phyloP scores from a whole-genome alignment of 1,140 invertebrate genomes.

The Drosophila rufa region DNA sequence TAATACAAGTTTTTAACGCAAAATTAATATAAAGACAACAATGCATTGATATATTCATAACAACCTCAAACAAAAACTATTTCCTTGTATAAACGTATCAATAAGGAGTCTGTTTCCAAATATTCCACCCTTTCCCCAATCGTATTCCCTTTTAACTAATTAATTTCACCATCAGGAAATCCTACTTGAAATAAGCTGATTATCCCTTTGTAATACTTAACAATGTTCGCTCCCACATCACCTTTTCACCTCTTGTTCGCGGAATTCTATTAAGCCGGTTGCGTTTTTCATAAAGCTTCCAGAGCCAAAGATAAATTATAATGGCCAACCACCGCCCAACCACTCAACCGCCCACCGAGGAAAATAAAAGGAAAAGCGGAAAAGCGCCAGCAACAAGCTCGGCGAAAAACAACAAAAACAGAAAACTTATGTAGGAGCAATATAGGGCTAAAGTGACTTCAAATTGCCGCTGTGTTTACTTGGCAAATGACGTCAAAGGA shows the following conservation, averaged over 20 bases:
- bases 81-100: not conserved
- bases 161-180: conserved; percentile 2
- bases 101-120: not conserved
- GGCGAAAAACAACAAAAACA: not conserved
- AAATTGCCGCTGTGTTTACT: conserved; percentile 62
- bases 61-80: not conserved
- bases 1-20: not conserved
- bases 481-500: conserved; percentile 74
- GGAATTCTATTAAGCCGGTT: conserved; percentile 20
- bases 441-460: conserved; percentile 47
- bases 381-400: conserved; percentile 3
- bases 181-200: not conserved
- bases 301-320: conserved; percentile 27
- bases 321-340: not conserved
- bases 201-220: not conserved
- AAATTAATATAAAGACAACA: not conserved
- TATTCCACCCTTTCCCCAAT: not conserved
- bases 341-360: conserved; percentile 8
- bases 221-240: not conserved
- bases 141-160: conserved; percentile 2
- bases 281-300: conserved; percentile 25
- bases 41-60: not conserved
- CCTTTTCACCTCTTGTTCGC: conserved; percentile 12
- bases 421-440: conserved; percentile 56
- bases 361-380: conserved; percentile 10